Evolutionary conservation across 2,888 invertebrate genomes (phyloP), one percentile per base, ranked within the genome.

Genomic region (Quadroppia sp.): DNA sequence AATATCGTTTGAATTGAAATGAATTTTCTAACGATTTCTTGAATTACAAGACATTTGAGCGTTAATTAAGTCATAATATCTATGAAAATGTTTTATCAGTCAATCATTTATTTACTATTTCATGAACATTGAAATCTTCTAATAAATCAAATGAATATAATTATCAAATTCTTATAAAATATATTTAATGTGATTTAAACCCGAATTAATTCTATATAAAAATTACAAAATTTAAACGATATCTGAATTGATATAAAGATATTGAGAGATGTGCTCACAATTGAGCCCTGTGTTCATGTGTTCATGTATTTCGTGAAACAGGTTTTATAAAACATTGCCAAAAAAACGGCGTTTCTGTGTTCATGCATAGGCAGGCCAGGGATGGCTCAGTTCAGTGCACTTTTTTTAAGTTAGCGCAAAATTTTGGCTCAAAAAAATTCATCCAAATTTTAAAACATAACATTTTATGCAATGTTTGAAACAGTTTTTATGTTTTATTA

Each of bases 401-500:
- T 50, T 50, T 20, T 59, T 59, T 23, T 13, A 23, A 23, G 11
- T 11, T 23, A 25, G 6, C 7, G 20, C n/a, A n/a, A n/a, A 25
- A 28, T 9, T 59, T 59, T 28, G 7, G 25, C 25, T 59, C 25
- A 9, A 15, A 59, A 59, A 59, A 59, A 25, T 59, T 25, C 4
- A 59, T 28, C 28, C 25, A 9, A 28, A 25, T 4, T 50, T 59
- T 59, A 59, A 28, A n/a, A n/a, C 56, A 59, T 59, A 59, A 59
- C 56, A 25, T 59, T n/a, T n/a, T n/a, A n/a, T n/a, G n/a, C n/a
- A n/a, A 59, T 20, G 7, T 59, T 23, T 25, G 56, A 23, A 23
- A 23, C 4, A 59, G 56, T 59, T 59, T 59, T 59, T 59, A n/a
- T 13, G 17, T 59, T 59, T 59, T 15, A 59, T 59, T 59, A 28